phyloP scores from a whole-genome alignment of 2,888 invertebrate species.

The Metellina segmentata region DNA sequence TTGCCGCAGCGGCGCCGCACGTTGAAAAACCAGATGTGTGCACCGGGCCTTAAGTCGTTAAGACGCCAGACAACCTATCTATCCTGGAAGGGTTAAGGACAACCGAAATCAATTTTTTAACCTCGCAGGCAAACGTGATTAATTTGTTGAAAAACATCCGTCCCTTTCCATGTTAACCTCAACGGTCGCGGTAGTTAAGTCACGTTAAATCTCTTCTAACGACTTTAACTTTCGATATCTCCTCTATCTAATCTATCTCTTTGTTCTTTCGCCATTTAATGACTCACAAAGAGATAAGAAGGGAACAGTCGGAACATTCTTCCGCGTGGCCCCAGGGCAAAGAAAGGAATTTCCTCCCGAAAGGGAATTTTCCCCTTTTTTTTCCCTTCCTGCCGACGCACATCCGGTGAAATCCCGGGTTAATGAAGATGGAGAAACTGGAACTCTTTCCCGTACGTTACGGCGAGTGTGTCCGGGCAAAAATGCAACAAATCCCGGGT shows the following conservation, averaged over 20 bases:
- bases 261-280: slow-evolving; percentile 61
- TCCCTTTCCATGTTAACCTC: background rate
- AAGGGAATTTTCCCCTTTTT: background rate
- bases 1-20: no score
- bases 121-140: no score
- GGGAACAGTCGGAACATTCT: slow-evolving; percentile 23
- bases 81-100: no score
- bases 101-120: no score
- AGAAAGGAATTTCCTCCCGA: slow-evolving; percentile 26
- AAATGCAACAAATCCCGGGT: background rate
- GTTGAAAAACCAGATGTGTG: no score
- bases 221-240: slow-evolving; percentile 32
- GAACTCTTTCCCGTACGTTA: background rate
- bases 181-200: background rate
- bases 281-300: slow-evolving; percentile 54
- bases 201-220: slow-evolving; percentile 33
- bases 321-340: slow-evolving; percentile 30
- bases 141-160: no score
- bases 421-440: slow-evolving; percentile 8
- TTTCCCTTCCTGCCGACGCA: background rate
- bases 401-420: slow-evolving; percentile 12
- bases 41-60: no score
- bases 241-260: slow-evolving; percentile 26
- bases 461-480: background rate
- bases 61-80: no score